Evolutionary conservation across 1,140 invertebrate genomes (phyloP), one percentile per base, ranked within the genome.

Genomic region (Cheumatopsyche charites): DNA sequence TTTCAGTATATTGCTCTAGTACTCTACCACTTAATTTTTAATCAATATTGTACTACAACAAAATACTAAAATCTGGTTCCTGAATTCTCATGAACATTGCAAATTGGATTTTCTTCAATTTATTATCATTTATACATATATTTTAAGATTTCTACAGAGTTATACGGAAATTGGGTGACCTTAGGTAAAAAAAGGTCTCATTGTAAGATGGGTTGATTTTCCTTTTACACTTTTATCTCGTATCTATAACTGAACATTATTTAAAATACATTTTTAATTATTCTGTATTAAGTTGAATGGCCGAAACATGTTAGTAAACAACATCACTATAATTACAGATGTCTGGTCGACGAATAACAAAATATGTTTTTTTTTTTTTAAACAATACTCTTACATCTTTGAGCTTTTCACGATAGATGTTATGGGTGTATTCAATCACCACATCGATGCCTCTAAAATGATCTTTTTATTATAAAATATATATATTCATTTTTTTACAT

Each of bases 271-370:
- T 55, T n/a, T n/a, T n/a, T 47, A 26, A 52, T 63, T 70, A 58
- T 58, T 58, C n/a, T 13, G 7, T 25, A 58, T 70, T 75, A 75
- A 75, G 74, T 75, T 73, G 66, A 73, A 71, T 61, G 74, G 74
- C 72, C 75, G 68, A 76, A 73, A 66, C 52, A 41, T 66, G 29
- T 75, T 70, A 67, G 62, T 52, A 71, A 72, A 58, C 13, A 58
- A 58, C 55, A 58, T 58, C 52, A 71, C 62, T 71, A 55, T 69
- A 61, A 71, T 72, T 73, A 71, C 26, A 73, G 75, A 73, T 76
- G 75, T 73, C 75, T 73, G 75, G 75, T 73, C 75, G 75, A 76
- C 75, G 25, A 29, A 68, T 68, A 68, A 68, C 66, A 68, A 49
- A 68, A 68, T 68, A 66, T 66, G 62, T 43, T 62, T 52, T 7